Conservation (phyloP, 2,888 invertebrate genomes). For the Pelosia muscerda region DNA sequence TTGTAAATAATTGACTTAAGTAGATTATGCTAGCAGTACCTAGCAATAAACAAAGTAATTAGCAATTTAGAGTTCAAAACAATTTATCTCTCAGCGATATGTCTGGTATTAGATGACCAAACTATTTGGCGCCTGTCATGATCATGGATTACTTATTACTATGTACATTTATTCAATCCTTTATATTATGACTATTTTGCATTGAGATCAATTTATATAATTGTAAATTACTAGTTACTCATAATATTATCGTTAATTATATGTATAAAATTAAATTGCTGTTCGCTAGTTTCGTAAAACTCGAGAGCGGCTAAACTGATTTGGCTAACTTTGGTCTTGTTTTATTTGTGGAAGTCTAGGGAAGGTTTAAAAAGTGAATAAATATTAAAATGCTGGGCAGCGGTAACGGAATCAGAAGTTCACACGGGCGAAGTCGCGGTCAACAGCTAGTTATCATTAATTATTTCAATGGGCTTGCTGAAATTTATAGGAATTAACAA, state of each 20-base stretch:
- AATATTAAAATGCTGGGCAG: no score
- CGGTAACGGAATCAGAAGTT: no score
- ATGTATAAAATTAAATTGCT: no score
- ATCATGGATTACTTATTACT: constrained; percentile 33
- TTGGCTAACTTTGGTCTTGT: no score
- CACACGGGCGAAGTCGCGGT: no score
- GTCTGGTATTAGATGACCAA: constrained; percentile 25
- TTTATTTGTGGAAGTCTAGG: no score
- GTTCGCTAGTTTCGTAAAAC: no score
- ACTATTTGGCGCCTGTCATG: constrained; percentile 32
- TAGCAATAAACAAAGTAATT: neutral
- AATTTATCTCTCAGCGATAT: constrained; percentile 15
- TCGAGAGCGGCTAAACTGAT: no score
- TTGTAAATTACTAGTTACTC: no score
- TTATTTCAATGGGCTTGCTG: neutral
- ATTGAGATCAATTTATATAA: no score
- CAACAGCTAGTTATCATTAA: neutral
- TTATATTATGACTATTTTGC: neutral
- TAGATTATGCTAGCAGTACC: neutral
- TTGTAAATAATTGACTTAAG: neutral
- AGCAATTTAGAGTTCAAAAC: neutral
- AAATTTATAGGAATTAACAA: neutral
- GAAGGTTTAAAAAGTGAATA: no score
- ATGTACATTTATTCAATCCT: constrained; percentile 14
- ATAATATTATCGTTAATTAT: neutral